phyloP scores from a whole-genome alignment of 1,140 invertebrate genomes.

The Gonatopus flavifemur region DNA sequence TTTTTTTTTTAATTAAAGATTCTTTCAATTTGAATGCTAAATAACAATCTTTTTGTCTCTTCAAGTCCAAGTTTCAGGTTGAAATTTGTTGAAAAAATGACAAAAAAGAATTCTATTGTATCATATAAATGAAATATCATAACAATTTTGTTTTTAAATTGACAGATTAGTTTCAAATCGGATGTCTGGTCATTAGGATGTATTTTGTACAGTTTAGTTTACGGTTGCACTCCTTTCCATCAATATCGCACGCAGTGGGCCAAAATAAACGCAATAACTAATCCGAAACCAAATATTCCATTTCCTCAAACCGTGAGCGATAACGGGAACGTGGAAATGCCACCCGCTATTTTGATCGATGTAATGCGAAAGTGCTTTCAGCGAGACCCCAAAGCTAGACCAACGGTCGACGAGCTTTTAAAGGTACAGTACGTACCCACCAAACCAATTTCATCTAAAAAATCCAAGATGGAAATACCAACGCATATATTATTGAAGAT shows the following conservation, averaged over 20 bases:
- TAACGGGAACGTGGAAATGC: constrained; percentile 14
- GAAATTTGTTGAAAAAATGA: no score
- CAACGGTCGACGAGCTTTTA: constrained; percentile 72
- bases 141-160: constrained; percentile 29
- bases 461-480: constrained; percentile 25
- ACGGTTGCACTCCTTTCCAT: constrained; percentile 88
- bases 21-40: no score
- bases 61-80: no score
- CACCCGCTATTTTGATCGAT: constrained; percentile 59
- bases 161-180: constrained; percentile 86
- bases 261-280: constrained; percentile 83
- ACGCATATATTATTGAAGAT: constrained; percentile 42
- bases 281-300: constrained; percentile 73
- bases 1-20: neutral
- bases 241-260: constrained; percentile 73
- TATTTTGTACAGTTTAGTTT: constrained; percentile 92
- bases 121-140: no score
- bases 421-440: constrained; percentile 63
- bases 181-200: constrained; percentile 98
- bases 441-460: constrained; percentile 6
- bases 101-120: no score
- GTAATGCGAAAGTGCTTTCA: constrained; percentile 72
- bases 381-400: constrained; percentile 68
- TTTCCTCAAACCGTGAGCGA: constrained; percentile 62
- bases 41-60: no score